phyloP scores from a whole-genome alignment of 1,140 invertebrate species.

The Cyclina sinensis region DNA sequence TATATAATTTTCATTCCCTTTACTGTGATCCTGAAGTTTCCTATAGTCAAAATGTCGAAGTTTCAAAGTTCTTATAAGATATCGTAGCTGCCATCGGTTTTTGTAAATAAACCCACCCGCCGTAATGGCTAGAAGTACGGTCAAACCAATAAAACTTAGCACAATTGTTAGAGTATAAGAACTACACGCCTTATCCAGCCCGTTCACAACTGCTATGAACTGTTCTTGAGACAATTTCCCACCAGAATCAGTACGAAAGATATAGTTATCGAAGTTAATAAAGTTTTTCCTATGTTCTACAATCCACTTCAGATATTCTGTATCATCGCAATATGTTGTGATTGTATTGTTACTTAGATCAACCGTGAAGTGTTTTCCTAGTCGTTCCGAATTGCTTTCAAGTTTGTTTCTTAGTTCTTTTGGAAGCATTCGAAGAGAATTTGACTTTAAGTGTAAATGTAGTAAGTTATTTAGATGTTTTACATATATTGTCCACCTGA shows the following conservation, averaged over 20 bases:
- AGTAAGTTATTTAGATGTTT: slow-evolving; percentile 9
- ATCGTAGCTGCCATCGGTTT: slow-evolving; percentile 39
- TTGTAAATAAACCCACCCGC: slow-evolving; percentile 20
- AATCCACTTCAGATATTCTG: slow-evolving; percentile 18
- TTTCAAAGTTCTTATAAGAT: slow-evolving; percentile 13
- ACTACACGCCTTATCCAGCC: neutral
- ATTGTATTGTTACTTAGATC: slow-evolving; percentile 9
- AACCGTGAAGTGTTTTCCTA: neutral
- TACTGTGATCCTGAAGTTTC: neutral
- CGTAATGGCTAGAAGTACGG: neutral
- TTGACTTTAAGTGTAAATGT: neutral
- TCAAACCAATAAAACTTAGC: neutral
- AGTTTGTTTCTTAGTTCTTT: neutral
- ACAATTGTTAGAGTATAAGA: slow-evolving; percentile 9
- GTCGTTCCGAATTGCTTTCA: neutral
- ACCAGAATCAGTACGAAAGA: neutral
- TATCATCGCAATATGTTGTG: neutral
- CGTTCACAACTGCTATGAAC: neutral
- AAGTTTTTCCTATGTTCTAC: neutral
- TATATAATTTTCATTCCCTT: slow-evolving; percentile 15
- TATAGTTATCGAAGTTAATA: neutral
- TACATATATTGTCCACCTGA: neutral
- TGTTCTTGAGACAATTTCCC: neutral
- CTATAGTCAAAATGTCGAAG: slow-evolving; percentile 2
- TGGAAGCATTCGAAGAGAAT: neutral